Base-by-base conservation (phyloP, 53 echinoderm and acorn worm genomes). In the Apostichopus leukothele region DNA sequence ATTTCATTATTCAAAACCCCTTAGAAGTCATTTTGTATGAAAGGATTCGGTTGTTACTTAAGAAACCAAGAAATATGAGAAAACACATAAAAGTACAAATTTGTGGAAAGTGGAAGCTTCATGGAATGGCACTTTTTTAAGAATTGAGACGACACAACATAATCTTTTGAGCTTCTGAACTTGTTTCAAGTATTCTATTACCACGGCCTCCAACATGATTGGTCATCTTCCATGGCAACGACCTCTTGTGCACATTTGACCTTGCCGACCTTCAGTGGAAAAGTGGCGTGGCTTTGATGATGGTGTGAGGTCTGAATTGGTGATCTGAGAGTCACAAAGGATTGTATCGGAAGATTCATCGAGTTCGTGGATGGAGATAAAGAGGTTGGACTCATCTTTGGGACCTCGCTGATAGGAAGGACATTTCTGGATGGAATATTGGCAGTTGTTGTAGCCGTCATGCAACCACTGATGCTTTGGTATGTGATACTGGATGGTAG, bases 161-260 rank as follows among this genome's bases (percentile, higher is more conserved):
- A 39, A 39, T 39, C 39, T 39, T 39, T 39, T 39, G 39, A 39
- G 39, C 39, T 39, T 39, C 39, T 39, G 39, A 39, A 39, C 39
- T 39, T 39, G 39, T 39, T 39, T 39, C 39, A 39, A 39, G 39
- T 39, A 39, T 39, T 39, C 39, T 57, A 10, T 67, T 85, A 68
- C 85, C 85, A 85, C 10, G 85, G 85, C 7, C 85, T 85, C 85
- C 85, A 85, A 50, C 85, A 85, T 20, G 85, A 85, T 20, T 66
- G 85, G 50, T 85, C 85, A 39, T 67, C 85, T 10, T 67, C 51
- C 66, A 67, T 67, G 51, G 81, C 81, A 20, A 81, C 55, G 3
- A 85, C 67, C 19, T 85, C 85, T n/a, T 85, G 66, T 11, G 26
- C 67, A 66, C 85, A 85, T 50, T 85, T 85, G 63, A 67, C 85